Conservation (phyloP, 23 tunicate species). For the Ciona savignyi region DNA sequence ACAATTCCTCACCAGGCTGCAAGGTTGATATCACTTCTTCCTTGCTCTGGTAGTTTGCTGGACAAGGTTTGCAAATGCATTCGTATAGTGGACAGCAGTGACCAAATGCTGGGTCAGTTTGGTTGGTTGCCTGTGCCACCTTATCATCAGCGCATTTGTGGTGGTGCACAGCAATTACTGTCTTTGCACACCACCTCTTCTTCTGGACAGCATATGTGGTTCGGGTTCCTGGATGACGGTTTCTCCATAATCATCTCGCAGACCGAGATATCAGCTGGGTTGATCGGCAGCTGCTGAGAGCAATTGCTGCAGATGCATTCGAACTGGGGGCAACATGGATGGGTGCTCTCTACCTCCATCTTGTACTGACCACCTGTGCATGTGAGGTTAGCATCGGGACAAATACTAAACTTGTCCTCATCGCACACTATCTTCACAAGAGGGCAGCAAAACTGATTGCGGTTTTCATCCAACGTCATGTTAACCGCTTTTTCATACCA, state of each 20-base stretch:
- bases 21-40: too few species aligned
- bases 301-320: conserved; percentile 14
- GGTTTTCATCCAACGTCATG: conserved; percentile 12
- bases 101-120: not conserved
- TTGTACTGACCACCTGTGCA: conserved; percentile 1
- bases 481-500: conserved; percentile 23
- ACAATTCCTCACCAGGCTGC: too few species aligned
- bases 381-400: not conserved
- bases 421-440: conserved; percentile 19
- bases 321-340: conserved; percentile 10
- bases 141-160: conserved; percentile 2
- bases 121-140: not conserved
- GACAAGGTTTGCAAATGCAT: conserved; percentile 22
- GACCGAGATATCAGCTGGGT: not conserved
- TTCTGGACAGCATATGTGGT: too few species aligned
- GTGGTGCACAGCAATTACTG: not conserved
- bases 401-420: not conserved
- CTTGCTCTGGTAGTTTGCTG: conserved; percentile 8
- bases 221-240: too few species aligned
- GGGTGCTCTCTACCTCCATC: conserved; percentile 13
- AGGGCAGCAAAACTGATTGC: conserved; percentile 29
- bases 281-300: conserved; percentile 7
- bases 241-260: too few species aligned
- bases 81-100: conserved; percentile 13
- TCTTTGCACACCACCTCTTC: conserved; percentile 21